These are phyloP conservation scores for Accipiter cooperii DNA, from an alignment of 2,113 vertebrate genomes.

Conservation along the genomic window DNA sequence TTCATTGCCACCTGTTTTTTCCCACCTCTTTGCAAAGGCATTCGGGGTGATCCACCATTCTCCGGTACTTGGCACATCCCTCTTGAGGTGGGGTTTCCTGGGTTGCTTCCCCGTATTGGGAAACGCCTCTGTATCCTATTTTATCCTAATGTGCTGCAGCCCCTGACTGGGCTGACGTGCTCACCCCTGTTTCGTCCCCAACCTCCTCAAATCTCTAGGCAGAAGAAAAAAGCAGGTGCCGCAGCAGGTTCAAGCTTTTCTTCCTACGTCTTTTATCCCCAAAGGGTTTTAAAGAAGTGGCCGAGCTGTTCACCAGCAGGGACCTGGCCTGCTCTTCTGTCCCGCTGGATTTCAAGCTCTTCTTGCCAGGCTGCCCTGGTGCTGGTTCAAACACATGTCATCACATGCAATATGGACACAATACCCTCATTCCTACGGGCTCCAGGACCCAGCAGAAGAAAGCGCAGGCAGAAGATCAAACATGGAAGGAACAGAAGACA, in stretches of 20 bases:
- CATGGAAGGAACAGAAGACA: slow-evolving; percentile 67
- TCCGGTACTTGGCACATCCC: background rate
- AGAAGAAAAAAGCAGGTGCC: background rate
- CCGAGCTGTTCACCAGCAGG: background rate
- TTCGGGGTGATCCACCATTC: background rate
- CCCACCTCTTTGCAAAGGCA: background rate
- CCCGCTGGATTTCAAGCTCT: background rate
- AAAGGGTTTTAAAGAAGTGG: background rate
- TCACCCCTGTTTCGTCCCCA: background rate
- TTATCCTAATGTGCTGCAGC: background rate
- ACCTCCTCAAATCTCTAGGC: background rate
- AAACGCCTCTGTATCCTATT: background rate
- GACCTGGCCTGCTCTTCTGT: background rate
- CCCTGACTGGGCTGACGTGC: background rate
- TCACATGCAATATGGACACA: slow-evolving; percentile 59
- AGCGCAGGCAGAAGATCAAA: slow-evolving; percentile 74
- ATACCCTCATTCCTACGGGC: slow-evolving; percentile 60
- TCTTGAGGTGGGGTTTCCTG: background rate
- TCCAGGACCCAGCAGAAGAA: slow-evolving; percentile 64
- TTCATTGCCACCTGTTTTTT: background rate
- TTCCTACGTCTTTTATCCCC: background rate
- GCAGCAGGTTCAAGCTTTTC: background rate
- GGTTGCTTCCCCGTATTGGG: background rate
- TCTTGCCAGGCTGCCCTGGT: background rate
- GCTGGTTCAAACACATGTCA: slow-evolving; percentile 58